Evolutionary conservation across 2,113 vertebrate genomes (phyloP).

Genomic region (Scomber scombrus): DNA sequence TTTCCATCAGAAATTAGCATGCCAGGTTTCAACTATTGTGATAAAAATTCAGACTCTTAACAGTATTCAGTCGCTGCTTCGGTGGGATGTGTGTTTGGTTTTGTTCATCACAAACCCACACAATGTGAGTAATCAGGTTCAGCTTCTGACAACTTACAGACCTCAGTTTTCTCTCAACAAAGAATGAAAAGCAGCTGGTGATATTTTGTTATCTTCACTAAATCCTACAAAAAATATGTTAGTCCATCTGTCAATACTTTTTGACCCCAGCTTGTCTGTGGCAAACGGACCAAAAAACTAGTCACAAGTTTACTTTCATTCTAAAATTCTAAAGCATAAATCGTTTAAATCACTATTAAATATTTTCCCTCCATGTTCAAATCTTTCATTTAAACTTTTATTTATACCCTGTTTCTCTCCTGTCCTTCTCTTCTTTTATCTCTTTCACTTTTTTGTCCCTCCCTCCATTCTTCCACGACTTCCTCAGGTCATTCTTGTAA

Average conservation of each 20-base stretch:
- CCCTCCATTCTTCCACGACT: constrained; percentile 29
- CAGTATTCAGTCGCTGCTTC: constrained; percentile 11
- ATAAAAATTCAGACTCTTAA: constrained; percentile 10
- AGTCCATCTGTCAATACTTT: too few relatives aligned
- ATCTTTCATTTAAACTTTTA: not conserved
- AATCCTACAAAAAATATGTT: too few relatives aligned
- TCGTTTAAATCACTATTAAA: too few relatives aligned
- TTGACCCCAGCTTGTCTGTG: too few relatives aligned
- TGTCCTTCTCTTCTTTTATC: not conserved
- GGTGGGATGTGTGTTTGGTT: constrained; percentile 13
- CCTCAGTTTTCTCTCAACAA: constrained; percentile 12
- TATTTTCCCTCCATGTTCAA: not conserved
- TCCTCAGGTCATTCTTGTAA: constrained; percentile 20
- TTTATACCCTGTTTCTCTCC: not conserved
- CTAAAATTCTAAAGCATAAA: too few relatives aligned
- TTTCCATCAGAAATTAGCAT: constrained; percentile 42
- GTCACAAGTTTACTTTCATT: too few relatives aligned
- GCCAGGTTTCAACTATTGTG: constrained; percentile 21
- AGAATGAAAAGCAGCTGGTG: not conserved
- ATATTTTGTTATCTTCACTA: too few relatives aligned
- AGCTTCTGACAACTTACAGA: not conserved
- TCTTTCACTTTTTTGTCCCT: not conserved
- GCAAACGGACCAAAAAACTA: too few relatives aligned
- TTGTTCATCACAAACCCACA: constrained; percentile 42
- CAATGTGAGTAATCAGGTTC: constrained; percentile 21